Base-by-base conservation (phyloP, 1,140 invertebrate species). In the Acarapis woodi region DNA sequence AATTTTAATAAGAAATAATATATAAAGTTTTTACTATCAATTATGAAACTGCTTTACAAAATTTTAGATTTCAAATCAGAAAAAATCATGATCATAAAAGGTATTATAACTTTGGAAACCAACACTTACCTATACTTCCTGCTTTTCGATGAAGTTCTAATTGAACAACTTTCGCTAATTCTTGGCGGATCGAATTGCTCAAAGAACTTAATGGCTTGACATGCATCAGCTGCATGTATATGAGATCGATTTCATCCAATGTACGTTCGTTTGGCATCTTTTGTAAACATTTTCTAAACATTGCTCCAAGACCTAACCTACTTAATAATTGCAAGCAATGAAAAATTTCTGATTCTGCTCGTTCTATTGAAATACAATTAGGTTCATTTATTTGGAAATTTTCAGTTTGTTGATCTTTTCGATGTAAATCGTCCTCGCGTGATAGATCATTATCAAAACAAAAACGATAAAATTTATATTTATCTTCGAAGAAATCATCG, bases 211-310 rank as follows among this genome's bases (percentile, higher is more conserved):
- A 55, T 2, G 76, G 73, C 48, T 74, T 71, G 39, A 82, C 73
- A 48, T 77, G 72, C 32, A 76, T 55, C 21, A 82, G 55, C 50
- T 82, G 77, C 48, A 80, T 75, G 52, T 76, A 80, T 39, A 82
- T 75, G 37, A 71, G 64, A 53, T 80, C 76, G 44, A 78, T 53
- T 50, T 82, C 77, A 48, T 79, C 73, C 4, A 61, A 51, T 2
- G 68, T 74, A 43, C 77, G 54, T 48, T 80, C 73, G 47, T 70
- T 61, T 32, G 64, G 63, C 43, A 70, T 63, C 62, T 79, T 80
- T 35, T 71, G 53, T 25, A 80, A 60, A 45, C 79, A 74, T 64
- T 75, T 71, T 44, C 75, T 58, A 47, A 82, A 62, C 35, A 67
- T 64, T 20, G 76, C 72, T 51, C 82, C 76, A 1, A 63, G 61